Conservation (phyloP, 2,797 vertebrate genomes). For the Mus spretus region DNA sequence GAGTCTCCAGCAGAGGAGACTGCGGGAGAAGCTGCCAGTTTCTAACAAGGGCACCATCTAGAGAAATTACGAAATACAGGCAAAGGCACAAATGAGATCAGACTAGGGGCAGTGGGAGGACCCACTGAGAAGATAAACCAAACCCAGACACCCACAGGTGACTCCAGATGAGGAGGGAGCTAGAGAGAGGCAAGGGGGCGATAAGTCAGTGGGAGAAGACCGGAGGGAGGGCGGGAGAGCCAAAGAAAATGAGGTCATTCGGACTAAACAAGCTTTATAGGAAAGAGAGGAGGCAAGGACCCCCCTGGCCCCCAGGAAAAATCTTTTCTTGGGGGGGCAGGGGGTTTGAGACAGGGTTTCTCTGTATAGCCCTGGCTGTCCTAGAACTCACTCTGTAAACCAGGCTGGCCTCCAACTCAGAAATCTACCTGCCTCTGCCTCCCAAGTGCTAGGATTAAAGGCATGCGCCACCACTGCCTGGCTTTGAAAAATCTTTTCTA, state of each 20-base stretch:
- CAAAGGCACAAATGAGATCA: slow-evolving; percentile 67
- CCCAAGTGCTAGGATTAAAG: no score
- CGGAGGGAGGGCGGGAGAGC: not conserved
- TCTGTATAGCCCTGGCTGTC: no score
- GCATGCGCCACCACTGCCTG: no score
- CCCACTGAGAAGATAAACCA: not conserved
- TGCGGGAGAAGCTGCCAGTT: slow-evolving; percentile 29
- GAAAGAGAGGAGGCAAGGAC: slow-evolving; percentile 28
- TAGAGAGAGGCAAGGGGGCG: slow-evolving; percentile 37
- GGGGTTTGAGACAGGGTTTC: no score
- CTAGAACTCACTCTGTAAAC: no score
- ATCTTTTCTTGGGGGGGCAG: not conserved
- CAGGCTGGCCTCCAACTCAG: no score
- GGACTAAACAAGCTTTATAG: not conserved
- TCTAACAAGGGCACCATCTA: slow-evolving; percentile 61
- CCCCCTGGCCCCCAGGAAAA: not conserved
- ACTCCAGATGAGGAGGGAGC: not conserved
- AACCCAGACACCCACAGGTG: not conserved
- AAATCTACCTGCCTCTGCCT: no score
- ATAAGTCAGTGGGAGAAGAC: slow-evolving; percentile 22
- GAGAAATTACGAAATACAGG: slow-evolving; percentile 65
- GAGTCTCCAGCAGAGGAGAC: slow-evolving; percentile 26
- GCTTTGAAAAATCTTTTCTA: not conserved
- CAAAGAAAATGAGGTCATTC: slow-evolving; percentile 8
- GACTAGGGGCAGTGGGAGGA: slow-evolving; percentile 42